Evolutionary conservation across 2,113 vertebrate genomes (phyloP), one percentile per base, ranked within the genome.

Genomic region (Melanocharis versteri): DNA sequence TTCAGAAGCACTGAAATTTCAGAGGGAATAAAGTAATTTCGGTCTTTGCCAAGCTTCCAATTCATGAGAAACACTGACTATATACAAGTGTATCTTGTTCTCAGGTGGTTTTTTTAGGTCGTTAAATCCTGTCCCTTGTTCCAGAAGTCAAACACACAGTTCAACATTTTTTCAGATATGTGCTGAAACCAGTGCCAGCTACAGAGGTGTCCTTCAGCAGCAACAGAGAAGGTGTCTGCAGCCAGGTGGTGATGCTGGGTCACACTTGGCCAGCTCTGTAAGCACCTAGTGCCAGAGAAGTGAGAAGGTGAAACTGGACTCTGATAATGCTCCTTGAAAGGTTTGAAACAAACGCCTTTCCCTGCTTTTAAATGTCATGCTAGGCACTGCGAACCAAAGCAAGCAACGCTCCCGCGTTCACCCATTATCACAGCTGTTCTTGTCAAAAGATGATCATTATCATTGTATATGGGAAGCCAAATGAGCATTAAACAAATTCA

Each of bases 401-500:
- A 73, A 93, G 64, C 22, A 61, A 50, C 1, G 0, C 54, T 77
- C 23, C 75, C 24, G 48, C 16, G 47, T 42, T 72, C 47, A 17
- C n/a, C 77, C 89, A 33, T 60, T 78, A 79, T 62, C 90, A 65
- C 61, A 70, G 65, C 47, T 9, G 62, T 16, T 54, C 76, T 89
- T 92, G 87, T 96, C 95, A 93, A 57, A 78, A 89, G 57, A 73
- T 60, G 77, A 97, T 96, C 73, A 37, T 73, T 96, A 97, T 96
- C 87, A 76, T 26, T 81, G 1, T 26, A 44, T 92, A 92, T 40
- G 31, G 77, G 70, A 96, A 96, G 70, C 8, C 64, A 96, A 96
- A 96, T 87, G 65, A 94, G 91, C 94, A 95, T 96, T 97, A 97
- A 92, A 94, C 64, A 66, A 89, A 94, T 96, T 95, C 95, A 84